Evolutionary conservation across 35 echinoderm and acorn worm genomes (phyloP), one percentile per base, ranked within the genome.

Genomic region (Anneissia japonica): DNA sequence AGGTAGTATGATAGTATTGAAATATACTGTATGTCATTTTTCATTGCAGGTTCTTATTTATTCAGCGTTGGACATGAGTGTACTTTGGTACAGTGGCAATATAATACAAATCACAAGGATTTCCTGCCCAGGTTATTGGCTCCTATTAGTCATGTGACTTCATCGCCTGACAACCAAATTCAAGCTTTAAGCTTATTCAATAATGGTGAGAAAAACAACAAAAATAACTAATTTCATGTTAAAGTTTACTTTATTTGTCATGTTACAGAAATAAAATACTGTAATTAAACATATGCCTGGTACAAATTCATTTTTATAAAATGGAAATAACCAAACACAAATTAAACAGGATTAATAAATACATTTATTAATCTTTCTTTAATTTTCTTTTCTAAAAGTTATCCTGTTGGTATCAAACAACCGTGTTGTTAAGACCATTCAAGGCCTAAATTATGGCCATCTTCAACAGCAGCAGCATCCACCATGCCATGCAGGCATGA

Each of bases 41-140:
- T 39, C 19, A 38, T 79, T 73, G 0, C 73, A 97, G 95, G 95
- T 76, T 85, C 84, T 26, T 91, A 87, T 30, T 73, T 97, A 17
- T 97, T 86, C 89, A 93, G 91, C 37, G 95, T 93, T 73, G 95
- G 95, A 37, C 95, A 97, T 89, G 95, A 97, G 74, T 97, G 95
- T 82, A 90, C 89, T 2, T 31, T 97, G 39, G 95, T 97, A 16
- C 88, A 93, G 35, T 97, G 95, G 95, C 89, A 93, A 46, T 86
- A 90, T 28, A 73, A 90, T n/a, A 82, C 89, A 28, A 89, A 89
- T 16, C 51, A 80, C 29, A 97, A 83, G 51, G 89, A 93, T 35
- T 97, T 97, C 79, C 43, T 97, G 23, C 95, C 95, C 56, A 88
- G 95, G 16, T 83, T 93, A 30, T 91, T 91, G 1, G 89, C 88